Evolutionary conservation across 1,140 invertebrate species (phyloP).

Genomic region (Cherax destructor): DNA sequence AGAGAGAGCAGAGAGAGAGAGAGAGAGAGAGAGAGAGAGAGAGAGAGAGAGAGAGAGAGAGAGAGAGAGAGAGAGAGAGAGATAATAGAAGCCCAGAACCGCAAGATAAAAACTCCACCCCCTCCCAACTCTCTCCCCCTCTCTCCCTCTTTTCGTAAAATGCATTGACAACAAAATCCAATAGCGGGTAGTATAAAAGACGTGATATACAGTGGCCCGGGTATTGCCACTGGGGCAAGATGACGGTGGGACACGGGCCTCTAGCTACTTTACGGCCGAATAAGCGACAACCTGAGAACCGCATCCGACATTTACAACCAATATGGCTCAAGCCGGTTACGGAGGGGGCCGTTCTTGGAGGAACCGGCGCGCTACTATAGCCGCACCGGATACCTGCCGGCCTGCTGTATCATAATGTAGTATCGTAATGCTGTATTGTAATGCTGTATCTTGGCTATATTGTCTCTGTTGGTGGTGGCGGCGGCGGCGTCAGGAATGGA

Average conservation of each 20-base stretch:
- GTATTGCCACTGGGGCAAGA: background rate
- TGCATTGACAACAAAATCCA: conserved; percentile 16
- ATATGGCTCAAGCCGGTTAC: conserved; percentile 1
- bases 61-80: too few relatives aligned
- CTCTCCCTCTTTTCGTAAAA: background rate
- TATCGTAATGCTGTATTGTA: background rate
- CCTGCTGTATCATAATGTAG: background rate
- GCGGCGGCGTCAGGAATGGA: too few relatives aligned
- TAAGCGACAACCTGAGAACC: conserved; percentile 8
- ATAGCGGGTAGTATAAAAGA: background rate
- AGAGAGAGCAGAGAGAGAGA: too few relatives aligned
- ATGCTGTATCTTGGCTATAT: background rate
- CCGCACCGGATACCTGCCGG: background rate
- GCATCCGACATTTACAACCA: background rate
- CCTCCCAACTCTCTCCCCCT: background rate
- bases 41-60: too few relatives aligned
- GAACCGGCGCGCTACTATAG: too few relatives aligned
- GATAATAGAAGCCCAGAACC: too few relatives aligned
- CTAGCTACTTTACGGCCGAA: background rate
- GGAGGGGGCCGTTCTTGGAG: conserved; percentile 2
- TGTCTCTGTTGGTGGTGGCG: too few relatives aligned
- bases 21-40: too few relatives aligned
- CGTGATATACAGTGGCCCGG: background rate
- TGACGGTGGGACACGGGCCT: background rate
- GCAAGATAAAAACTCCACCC: too few relatives aligned